A percentile compares a stretch with the other conserved stretches of the same genome.
phyloP scores from a whole-genome alignment of 2,888 invertebrate species.

The Margaritifera margaritifera region DNA sequence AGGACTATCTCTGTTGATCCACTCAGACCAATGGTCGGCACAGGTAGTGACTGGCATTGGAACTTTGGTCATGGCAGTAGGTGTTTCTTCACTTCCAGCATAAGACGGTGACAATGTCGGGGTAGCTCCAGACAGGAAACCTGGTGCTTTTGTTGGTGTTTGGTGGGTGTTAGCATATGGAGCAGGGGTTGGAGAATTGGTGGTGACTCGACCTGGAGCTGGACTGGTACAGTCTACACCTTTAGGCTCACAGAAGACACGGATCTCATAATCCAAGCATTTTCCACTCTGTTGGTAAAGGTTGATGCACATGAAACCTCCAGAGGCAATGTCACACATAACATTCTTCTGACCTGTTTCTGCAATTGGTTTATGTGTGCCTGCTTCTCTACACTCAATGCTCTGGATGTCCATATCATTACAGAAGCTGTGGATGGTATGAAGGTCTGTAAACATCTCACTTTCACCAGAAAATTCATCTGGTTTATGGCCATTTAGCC shows the following conservation, averaged over 20 bases:
- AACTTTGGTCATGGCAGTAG: background rate
- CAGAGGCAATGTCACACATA: constrained; percentile 39
- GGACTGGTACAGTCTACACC: constrained; percentile 37
- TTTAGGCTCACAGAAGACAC: constrained; percentile 75
- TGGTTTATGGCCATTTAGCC: constrained; percentile 79
- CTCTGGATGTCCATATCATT: constrained; percentile 55
- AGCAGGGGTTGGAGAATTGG: constrained; percentile 13
- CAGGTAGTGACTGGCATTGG: constrained; percentile 4
- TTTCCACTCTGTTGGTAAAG: constrained; percentile 49
- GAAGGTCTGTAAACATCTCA: constrained; percentile 56
- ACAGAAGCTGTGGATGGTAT: constrained; percentile 48
- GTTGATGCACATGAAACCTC: constrained; percentile 80
- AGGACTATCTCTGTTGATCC: constrained; percentile 45
- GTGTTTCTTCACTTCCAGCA: too few relatives aligned
- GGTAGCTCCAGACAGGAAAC: background rate
- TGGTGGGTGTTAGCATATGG: constrained; percentile 6
- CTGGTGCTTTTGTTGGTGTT: constrained; percentile 24
- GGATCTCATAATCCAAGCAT: constrained; percentile 65
- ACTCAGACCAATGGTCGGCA: constrained; percentile 48
- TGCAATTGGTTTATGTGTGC: constrained; percentile 28
- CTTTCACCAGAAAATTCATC: constrained; percentile 58
- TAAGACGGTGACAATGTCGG: too few relatives aligned
- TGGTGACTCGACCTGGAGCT: constrained; percentile 35
- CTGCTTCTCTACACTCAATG: constrained; percentile 52
- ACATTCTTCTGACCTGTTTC: constrained; percentile 38